phyloP scores from a whole-genome alignment of 1,140 invertebrate species.

The Phymorhynchus buccinoides region DNA sequence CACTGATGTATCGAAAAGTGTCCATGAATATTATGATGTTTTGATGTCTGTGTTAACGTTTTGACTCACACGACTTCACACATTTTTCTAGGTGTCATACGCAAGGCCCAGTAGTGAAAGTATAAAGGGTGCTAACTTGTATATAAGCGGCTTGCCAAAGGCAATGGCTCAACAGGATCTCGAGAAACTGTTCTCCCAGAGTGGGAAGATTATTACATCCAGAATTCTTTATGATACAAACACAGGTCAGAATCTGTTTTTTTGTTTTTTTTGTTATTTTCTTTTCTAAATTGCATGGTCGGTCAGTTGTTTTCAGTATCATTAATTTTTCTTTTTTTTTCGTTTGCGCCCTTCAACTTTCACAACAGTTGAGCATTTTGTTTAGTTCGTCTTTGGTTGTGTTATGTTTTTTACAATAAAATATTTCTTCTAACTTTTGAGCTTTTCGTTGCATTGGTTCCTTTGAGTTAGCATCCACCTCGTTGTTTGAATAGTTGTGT shows the following conservation, averaged over 20 bases:
- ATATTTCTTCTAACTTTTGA: conserved; percentile 21
- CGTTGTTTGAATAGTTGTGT: not conserved
- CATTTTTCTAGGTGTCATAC: conserved; percentile 89
- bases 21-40: conserved; percentile 33
- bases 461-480: conserved; percentile 7
- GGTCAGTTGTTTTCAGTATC: conserved; percentile 33
- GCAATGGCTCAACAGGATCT: conserved; percentile 97
- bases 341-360: conserved; percentile 29
- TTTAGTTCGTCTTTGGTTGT: conserved; percentile 13
- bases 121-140: conserved; percentile 99
- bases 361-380: conserved; percentile 35
- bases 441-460: conserved; percentile 19
- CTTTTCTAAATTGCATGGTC: conserved; percentile 35
- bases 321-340: conserved; percentile 34
- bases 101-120: conserved; percentile 98
- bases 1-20: conserved; percentile 41
- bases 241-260: conserved; percentile 69
- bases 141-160: conserved; percentile 98
- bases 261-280: conserved; percentile 41
- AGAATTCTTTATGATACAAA: conserved; percentile 93
- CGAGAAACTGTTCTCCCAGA: conserved; percentile 95
- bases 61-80: conserved; percentile 45
- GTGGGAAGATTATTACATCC: conserved; percentile 98
- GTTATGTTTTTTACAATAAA: conserved; percentile 6
- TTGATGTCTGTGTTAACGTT: conserved; percentile 33